Evolutionary conservation across 2,113 vertebrate species (phyloP).

Genomic region (Cottus gobio): DNA sequence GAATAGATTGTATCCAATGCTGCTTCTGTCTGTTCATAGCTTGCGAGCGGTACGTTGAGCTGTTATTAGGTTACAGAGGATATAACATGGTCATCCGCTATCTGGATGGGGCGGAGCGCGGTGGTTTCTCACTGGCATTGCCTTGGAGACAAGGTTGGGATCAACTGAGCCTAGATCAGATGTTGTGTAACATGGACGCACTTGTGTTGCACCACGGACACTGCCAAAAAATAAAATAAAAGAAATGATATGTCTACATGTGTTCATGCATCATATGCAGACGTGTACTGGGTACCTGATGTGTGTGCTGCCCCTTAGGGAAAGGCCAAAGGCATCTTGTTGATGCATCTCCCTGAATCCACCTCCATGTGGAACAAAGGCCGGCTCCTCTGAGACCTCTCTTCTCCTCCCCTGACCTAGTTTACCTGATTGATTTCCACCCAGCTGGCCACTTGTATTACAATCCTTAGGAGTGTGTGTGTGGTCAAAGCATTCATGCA

Average conservation of each 20-base stretch:
- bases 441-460: constrained; percentile 71
- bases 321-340: constrained; percentile 57
- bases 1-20: constrained; percentile 47
- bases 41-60: constrained; percentile 29
- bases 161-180: constrained; percentile 31
- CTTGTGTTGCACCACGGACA: constrained; percentile 13
- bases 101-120: constrained; percentile 25
- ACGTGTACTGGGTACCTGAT: constrained; percentile 18
- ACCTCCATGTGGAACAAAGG: constrained; percentile 73
- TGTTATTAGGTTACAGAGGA: constrained; percentile 56
- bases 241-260: constrained; percentile 33
- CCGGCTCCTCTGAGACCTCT: constrained; percentile 69
- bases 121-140: constrained; percentile 27
- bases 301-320: constrained; percentile 36
- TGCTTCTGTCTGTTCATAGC: constrained; percentile 44
- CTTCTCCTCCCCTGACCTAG: constrained; percentile 68
- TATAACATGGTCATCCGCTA: constrained; percentile 57
- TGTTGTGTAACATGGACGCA: constrained; percentile 45
- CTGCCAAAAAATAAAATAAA: constrained; percentile 26
- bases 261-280: constrained; percentile 50
- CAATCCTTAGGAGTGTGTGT: constrained; percentile 34
- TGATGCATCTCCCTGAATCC: constrained; percentile 60
- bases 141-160: constrained; percentile 13
- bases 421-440: constrained; percentile 79
- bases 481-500: constrained; percentile 22